Conservation (phyloP, 2,797 vertebrate species). For the Phrynocephalus guinanensis region DNA sequence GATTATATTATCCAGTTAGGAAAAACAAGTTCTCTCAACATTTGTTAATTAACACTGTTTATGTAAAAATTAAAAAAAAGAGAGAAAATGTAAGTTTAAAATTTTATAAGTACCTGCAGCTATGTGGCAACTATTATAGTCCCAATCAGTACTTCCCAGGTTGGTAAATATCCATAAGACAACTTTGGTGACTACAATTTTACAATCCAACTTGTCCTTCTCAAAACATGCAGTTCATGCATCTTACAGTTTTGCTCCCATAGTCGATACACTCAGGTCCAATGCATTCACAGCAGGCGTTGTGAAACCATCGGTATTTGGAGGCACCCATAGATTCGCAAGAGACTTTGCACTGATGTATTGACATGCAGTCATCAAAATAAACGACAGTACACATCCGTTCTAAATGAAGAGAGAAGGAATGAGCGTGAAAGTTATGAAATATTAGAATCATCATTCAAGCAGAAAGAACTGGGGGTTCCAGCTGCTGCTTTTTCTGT, state of each 20-base stretch:
- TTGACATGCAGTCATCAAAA: slow-evolving; percentile 98
- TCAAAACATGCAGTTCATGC: slow-evolving; percentile 98
- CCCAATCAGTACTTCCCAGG: slow-evolving; percentile 51
- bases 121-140: slow-evolving; percentile 56
- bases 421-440: not conserved
- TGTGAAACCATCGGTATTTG: slow-evolving; percentile 99
- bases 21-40: slow-evolving; percentile 50
- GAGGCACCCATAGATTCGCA: slow-evolving; percentile 99
- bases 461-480: not conserved
- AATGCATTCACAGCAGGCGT: slow-evolving; percentile 97
- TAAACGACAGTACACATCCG: slow-evolving; percentile 98
- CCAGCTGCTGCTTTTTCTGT: not conserved
- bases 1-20: slow-evolving; percentile 46
- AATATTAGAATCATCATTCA: not conserved
- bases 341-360: slow-evolving; percentile 97
- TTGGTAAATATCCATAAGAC: slow-evolving; percentile 25
- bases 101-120: slow-evolving; percentile 58
- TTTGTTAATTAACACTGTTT: slow-evolving; percentile 51
- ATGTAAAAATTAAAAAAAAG: slow-evolving; percentile 15
- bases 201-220: slow-evolving; percentile 43
- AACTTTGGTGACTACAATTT: slow-evolving; percentile 58
- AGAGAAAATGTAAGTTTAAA: slow-evolving; percentile 27
- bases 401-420: slow-evolving; percentile 77
- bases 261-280: slow-evolving; percentile 98
- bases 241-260: slow-evolving; percentile 95